These are phyloP conservation scores for Dryobotodes eremita DNA, from an alignment of 2,888 invertebrate genomes.

Conservation along the genomic window DNA sequence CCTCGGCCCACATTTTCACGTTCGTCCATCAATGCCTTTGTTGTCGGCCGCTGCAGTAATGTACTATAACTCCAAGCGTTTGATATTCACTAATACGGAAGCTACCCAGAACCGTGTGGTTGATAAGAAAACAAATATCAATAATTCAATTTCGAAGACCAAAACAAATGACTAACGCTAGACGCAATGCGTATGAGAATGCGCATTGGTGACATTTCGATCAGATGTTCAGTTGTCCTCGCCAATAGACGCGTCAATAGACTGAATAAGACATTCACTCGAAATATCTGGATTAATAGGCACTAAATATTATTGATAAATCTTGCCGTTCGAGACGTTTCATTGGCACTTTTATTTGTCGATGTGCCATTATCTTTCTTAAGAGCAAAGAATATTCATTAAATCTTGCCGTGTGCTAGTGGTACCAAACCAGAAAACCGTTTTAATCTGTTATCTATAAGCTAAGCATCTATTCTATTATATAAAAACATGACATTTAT, in stretches of 20 bases:
- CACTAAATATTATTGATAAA: slow-evolving; percentile 31
- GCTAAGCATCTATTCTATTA: background rate
- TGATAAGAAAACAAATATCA: background rate
- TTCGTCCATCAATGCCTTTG: too few species aligned
- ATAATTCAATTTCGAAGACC: background rate
- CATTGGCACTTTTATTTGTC: slow-evolving; percentile 33
- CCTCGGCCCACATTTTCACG: too few species aligned
- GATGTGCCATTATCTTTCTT: background rate
- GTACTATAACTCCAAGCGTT: background rate
- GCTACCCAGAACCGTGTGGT: background rate
- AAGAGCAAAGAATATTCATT: background rate
- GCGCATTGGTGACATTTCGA: slow-evolving; percentile 10
- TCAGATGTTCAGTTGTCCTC: slow-evolving; percentile 21
- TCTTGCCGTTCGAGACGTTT: slow-evolving; percentile 12
- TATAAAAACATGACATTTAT: background rate
- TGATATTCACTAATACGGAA: background rate
- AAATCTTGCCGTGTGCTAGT: background rate
- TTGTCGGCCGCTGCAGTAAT: too few species aligned
- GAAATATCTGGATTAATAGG: slow-evolving; percentile 37
- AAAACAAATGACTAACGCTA: slow-evolving; percentile 31
- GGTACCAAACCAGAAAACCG: background rate
- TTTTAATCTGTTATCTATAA: background rate
- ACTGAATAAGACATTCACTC: slow-evolving; percentile 20
- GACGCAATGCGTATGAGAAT: slow-evolving; percentile 19
- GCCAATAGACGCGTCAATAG: slow-evolving; percentile 16